These are phyloP conservation scores for Sebastes jordani DNA, from an alignment of 2,797 vertebrate genomes.

Conservation along the genomic window DNA sequence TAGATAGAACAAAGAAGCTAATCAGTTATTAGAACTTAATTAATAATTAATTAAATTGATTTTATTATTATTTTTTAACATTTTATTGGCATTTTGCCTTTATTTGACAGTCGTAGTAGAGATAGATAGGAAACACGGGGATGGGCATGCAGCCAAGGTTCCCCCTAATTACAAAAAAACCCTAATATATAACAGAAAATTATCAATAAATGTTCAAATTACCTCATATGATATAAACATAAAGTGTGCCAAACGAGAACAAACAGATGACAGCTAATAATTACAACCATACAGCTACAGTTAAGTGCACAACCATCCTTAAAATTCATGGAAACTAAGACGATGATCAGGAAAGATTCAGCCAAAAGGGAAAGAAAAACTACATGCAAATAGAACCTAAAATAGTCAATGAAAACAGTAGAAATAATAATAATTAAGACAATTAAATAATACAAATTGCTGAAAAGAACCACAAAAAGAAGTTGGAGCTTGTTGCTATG, in stretches of 20 bases:
- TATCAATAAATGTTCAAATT: not conserved
- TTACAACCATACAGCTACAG: not conserved
- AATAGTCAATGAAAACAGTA: not conserved
- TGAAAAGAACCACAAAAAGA: not conserved
- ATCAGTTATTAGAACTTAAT: not conserved
- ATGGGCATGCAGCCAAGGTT: too few species aligned
- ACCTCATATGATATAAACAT: not conserved
- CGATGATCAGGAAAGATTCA: not conserved
- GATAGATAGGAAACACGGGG: too few species aligned
- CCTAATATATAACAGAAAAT: too few species aligned
- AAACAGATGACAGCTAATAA: not conserved
- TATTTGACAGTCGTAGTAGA: too few species aligned
- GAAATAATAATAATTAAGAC: not conserved
- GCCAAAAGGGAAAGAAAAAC: not conserved
- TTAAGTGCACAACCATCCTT: not conserved
- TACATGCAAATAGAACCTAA: not conserved
- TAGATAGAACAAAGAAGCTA: not conserved
- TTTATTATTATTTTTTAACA: not conserved
- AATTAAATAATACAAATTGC: not conserved
- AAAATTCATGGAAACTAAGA: not conserved
- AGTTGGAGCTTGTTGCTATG: not conserved
- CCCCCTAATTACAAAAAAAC: too few species aligned
- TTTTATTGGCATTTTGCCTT: not conserved
- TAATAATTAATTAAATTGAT: too few species aligned
- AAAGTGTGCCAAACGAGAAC: not conserved